A percentile compares a stretch with the other conserved stretches of the same genome.
Conservation (phyloP, 2,888 invertebrate species). For the Lacanobia wlatinum region DNA sequence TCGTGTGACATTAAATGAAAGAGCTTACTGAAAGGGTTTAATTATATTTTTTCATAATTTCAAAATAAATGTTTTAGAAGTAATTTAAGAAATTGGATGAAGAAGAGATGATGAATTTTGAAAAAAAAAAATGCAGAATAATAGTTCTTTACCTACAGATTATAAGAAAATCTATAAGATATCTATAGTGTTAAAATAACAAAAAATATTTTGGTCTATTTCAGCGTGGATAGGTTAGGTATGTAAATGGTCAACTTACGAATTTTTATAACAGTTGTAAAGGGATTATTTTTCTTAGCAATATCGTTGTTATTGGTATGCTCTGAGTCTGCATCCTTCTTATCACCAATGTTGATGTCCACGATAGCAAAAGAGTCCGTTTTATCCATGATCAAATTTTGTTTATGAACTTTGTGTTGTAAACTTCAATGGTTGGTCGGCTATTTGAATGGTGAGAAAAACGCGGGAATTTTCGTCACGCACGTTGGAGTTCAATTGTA, state of each 20-base stretch:
- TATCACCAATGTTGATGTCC: constrained; percentile 81
- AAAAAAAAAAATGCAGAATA: too few species aligned
- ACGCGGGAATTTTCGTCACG: constrained; percentile 47
- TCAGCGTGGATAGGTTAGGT: not conserved
- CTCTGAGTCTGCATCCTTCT: constrained; percentile 67
- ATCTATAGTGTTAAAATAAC: too few species aligned
- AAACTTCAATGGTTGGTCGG: not conserved
- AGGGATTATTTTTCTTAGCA: constrained; percentile 73
- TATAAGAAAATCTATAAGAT: too few species aligned
- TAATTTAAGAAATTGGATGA: too few species aligned
- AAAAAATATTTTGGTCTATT: not conserved
- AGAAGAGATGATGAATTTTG: too few species aligned
- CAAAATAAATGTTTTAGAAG: too few species aligned
- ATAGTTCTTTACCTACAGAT: too few species aligned
- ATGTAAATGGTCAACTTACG: constrained; percentile 78
- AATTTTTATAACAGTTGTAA: constrained; percentile 82
- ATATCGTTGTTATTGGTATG: constrained; percentile 68
- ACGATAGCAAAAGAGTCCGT: constrained; percentile 83
- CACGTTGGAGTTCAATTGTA: constrained; percentile 30
- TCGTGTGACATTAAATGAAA: too few species aligned
- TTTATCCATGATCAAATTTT: constrained; percentile 76
- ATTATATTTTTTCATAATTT: too few species aligned
- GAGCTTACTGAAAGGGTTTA: too few species aligned
- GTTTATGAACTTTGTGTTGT: not conserved
- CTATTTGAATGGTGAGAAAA: constrained; percentile 33